These are phyloP conservation scores for Vannuccia rotundouncinata DNA, from an alignment of 2,888 invertebrate genomes.

Conservation along the genomic window DNA sequence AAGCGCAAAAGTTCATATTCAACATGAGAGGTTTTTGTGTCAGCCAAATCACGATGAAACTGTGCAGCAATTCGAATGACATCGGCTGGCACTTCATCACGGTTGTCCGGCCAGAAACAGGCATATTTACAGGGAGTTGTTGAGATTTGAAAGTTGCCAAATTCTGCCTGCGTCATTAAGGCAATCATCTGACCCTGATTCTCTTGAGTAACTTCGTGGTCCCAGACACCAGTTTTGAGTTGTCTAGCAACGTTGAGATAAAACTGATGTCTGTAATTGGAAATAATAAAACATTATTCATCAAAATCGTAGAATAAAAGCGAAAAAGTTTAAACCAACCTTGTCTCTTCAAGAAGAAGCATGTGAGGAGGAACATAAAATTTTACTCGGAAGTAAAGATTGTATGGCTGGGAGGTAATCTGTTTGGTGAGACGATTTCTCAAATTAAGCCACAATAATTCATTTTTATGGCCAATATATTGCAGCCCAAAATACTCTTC, in stretches of 20 bases:
- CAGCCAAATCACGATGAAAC: constrained; percentile 55
- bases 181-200: constrained; percentile 68
- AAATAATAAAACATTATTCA: not conserved
- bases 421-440: constrained; percentile 70
- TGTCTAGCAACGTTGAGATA: constrained; percentile 68
- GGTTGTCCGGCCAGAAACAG: constrained; percentile 31
- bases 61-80: constrained; percentile 41
- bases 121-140: constrained; percentile 38
- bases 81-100: constrained; percentile 12
- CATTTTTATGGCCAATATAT: constrained; percentile 64
- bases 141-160: constrained; percentile 61
- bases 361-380: constrained; percentile 85
- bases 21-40: constrained; percentile 70
- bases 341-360: constrained; percentile 73
- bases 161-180: constrained; percentile 69
- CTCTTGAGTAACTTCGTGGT: constrained; percentile 61
- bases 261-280: constrained; percentile 65
- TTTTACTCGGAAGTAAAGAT: constrained; percentile 71
- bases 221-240: constrained; percentile 54
- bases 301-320: not conserved
- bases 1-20: constrained; percentile 76
- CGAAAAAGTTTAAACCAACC: constrained; percentile 62
- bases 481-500: constrained; percentile 78
- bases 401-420: constrained; percentile 63
- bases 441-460: constrained; percentile 77